phyloP scores from a whole-genome alignment of 2,888 invertebrate species.

The Pteria penguin region DNA sequence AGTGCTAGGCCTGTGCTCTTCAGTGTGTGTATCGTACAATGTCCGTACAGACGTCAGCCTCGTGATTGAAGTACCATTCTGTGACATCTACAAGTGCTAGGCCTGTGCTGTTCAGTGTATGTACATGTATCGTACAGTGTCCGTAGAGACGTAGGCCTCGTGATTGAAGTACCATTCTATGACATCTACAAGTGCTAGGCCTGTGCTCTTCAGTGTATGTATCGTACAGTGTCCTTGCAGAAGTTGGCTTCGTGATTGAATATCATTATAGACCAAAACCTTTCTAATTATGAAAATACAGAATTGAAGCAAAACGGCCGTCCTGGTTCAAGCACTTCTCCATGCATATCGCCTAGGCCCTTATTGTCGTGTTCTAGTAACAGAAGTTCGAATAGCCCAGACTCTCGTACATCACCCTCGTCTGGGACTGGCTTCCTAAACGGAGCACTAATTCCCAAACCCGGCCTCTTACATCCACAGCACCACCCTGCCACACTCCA shows the following conservation, averaged over 20 bases:
- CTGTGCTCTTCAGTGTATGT: too few species aligned
- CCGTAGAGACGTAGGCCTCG: too few species aligned
- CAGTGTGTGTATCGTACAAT: too few species aligned
- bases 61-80: too few species aligned
- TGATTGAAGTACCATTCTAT: too few species aligned
- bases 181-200: too few species aligned
- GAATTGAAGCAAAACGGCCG: neutral
- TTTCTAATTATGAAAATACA: neutral
- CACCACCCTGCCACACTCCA: conserved; percentile 54
- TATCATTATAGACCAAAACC: neutral
- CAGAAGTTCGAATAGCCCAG: conserved; percentile 63
- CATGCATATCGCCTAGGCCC: conserved; percentile 54
- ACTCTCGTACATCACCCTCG: conserved; percentile 60
- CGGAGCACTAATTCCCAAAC: conserved; percentile 63
- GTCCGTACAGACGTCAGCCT: too few species aligned
- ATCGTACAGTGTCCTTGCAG: too few species aligned
- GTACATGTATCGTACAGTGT: too few species aligned
- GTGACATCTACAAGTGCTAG: too few species aligned
- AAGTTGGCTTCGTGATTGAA: neutral
- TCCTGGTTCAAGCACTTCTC: conserved; percentile 41
- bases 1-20: too few species aligned
- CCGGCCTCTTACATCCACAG: conserved; percentile 65
- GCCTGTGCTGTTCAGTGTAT: too few species aligned
- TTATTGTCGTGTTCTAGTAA: conserved; percentile 64
- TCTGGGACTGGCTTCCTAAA: conserved; percentile 40